Evolutionary conservation across 2,888 invertebrate genomes (phyloP), one percentile per base, ranked within the genome.

Genomic region (Blastobasis lacticolella): DNA sequence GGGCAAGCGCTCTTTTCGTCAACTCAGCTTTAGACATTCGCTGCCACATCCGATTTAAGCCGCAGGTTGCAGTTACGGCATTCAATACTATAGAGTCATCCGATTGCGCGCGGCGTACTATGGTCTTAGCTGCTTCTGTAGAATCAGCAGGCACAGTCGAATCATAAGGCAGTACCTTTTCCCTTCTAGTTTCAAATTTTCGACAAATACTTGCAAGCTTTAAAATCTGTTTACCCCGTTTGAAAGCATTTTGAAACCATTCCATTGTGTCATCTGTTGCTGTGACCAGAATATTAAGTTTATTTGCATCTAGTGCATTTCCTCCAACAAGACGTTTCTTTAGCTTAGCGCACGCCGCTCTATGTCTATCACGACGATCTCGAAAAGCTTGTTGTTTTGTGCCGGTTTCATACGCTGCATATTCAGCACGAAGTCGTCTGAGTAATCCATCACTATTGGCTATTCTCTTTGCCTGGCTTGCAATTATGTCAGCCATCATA

Each of bases 131-230:
- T 54, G 70, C 63, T n/a, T 63, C 64, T 10, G 78, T 75, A 2
- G 73, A 69, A 23, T 23, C 23, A 23, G 23, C 23, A 23, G 23
- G 23, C 23, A 23, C 23, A 23, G 1, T 23, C 23, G 23, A 23
- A 23, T 79, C 84, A 54, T 69, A 89, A 1, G 86, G 87, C 46
- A 87, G 55, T 10, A 89, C 74, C 62, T 88, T 89, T 69, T 91
- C 90, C 9, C 81, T 73, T 56, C 84, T 83, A 0, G 89, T 90
- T 73, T 91, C 90, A 61, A 85, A 89, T 68, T 90, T 90, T 42
- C 88, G 73, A 57, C 91, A 91, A n/a, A 88, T 74, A 37, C 81
- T 78, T 37, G 86, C 82, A 57, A 91, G 63, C 37, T 86, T 82
- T 46, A 90, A 63, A 48, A 91, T 85, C 61, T 83, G 85, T 53